Base-by-base conservation (phyloP, 2,113 vertebrate genomes). In the Rhipidura dahli region DNA sequence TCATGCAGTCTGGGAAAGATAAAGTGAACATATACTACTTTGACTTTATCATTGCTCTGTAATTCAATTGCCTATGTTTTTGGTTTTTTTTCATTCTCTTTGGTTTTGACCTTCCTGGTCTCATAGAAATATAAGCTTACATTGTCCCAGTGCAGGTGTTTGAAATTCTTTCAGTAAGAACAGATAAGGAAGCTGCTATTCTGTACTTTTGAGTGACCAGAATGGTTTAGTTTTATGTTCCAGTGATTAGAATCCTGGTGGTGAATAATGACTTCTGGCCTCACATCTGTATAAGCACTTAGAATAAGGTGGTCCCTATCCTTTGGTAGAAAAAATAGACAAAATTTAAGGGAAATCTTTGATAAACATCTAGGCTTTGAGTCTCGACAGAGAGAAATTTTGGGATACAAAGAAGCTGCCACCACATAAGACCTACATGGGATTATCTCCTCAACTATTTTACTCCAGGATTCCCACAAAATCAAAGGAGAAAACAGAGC, bases 31-130 rank as follows among this genome's bases (percentile, higher is more conserved):
- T 66, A 73, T 24, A 86, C 73, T 70, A 57, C 84, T 87, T 87
- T 72, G 79, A 79, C 84, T 93, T 95, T 97, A 96, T 97, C 91
- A 44, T 22, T 85, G 22, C 45, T 93, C 83, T 85, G 40, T 94
- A 95, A 96, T 96, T 96, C 73, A 64, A 70, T 96, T 95, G 61
- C 9, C 39, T 26, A 4, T 20, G 33, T 5, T 87, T 39, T 79
- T 90, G 18, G 33, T 5, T 87, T 39, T 79, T 90, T 95, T 88
- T 71, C 37, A 33, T 93, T 94, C 59, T 79, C 42, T 89, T 80
- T 64, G 13, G 1, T 84, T 94, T 83, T 40, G 63, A 94, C 86
- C 86, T 94, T 92, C 33, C 56, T 83, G 77, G 61, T 91, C 73
- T 65, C 47, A 35, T 16, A 75, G 65, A 81, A 90, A 87, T 89